phyloP scores from a whole-genome alignment of 2,797 vertebrate species.

The Gobio occitaniae region DNA sequence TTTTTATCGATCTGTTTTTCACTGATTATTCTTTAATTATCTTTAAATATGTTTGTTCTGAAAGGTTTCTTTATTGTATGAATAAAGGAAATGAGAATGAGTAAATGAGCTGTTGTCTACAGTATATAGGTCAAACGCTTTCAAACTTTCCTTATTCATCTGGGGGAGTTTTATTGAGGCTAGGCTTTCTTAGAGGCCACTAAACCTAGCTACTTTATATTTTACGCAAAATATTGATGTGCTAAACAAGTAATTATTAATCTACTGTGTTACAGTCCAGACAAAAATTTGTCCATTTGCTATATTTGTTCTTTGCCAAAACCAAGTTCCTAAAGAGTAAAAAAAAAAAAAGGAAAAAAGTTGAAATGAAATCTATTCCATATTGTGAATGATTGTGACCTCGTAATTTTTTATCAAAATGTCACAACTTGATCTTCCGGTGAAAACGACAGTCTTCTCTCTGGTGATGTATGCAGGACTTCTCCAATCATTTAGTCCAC shows the following conservation, averaged over 20 bases:
- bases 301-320: not conserved
- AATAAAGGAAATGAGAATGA: not conserved
- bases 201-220: not conserved
- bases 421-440: not conserved
- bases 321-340: too few species aligned
- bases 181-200: not conserved
- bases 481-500: not conserved
- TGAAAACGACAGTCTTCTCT: not conserved
- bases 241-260: not conserved
- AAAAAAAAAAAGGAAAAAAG: not conserved
- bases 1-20: not conserved
- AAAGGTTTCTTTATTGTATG: not conserved
- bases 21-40: not conserved
- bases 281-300: not conserved
- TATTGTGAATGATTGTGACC: not conserved
- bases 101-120: not conserved
- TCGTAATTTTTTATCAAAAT: not conserved
- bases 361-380: not conserved
- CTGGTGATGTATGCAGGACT: not conserved
- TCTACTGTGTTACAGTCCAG: not conserved
- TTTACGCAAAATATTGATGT: not conserved
- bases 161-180: not conserved
- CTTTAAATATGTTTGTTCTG: not conserved
- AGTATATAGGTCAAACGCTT: slow-evolving; percentile 39
- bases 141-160: not conserved